A percentile compares a stretch with the other conserved stretches of the same genome.
Conservation (phyloP, 2,797 vertebrate species). For the Falco biarmicus region DNA sequence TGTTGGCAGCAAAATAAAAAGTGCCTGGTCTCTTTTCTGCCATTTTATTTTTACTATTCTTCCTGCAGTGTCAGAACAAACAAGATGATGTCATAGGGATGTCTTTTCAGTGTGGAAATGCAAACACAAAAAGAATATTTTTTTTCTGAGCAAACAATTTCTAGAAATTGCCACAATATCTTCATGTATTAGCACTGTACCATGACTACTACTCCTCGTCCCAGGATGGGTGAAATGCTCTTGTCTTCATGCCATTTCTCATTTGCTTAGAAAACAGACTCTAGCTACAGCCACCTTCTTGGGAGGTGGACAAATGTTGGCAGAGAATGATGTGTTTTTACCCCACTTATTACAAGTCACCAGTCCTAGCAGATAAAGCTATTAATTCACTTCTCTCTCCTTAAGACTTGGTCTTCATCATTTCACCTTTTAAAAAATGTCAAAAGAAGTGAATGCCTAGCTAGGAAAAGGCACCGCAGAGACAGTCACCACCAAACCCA, state of each 20-base stretch:
- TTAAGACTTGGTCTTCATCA: neutral
- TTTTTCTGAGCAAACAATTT: neutral
- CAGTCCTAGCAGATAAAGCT: neutral
- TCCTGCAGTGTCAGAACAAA: slow-evolving; percentile 37
- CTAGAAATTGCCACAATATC: slow-evolving; percentile 1
- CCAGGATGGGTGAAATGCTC: neutral
- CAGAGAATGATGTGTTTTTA: neutral
- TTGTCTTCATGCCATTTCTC: neutral
- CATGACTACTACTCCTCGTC: neutral
- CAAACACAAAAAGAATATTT: neutral
- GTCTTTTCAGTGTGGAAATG: slow-evolving; percentile 22
- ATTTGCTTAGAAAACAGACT: neutral
- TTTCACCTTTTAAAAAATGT: neutral
- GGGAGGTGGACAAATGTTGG: neutral
- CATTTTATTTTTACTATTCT: slow-evolving; percentile 40
- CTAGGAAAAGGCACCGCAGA: neutral
- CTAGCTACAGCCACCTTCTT: neutral
- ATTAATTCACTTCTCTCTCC: neutral
- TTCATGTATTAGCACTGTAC: neutral
- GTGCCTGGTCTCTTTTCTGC: slow-evolving; percentile 7
- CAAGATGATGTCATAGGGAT: slow-evolving; percentile 22
- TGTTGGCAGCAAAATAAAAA: slow-evolving; percentile 42
- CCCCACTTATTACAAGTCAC: neutral
- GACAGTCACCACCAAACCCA: neutral
- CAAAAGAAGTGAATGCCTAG: neutral